Evolutionary conservation across 2,888 invertebrate genomes (phyloP).

Genomic region (Pachydiplax longipennis): DNA sequence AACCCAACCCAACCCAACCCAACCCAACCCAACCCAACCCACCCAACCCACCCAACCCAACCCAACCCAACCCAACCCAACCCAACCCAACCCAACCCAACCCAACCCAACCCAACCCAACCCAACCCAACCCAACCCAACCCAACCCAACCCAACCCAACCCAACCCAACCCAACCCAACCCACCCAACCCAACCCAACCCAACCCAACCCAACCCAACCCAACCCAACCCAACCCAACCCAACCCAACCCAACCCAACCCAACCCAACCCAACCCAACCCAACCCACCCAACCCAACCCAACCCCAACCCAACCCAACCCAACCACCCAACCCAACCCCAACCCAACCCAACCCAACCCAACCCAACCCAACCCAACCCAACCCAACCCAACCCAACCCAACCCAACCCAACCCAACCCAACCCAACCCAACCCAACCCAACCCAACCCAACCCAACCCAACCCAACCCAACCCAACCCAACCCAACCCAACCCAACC

Average conservation of each 20-base stretch:
- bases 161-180: constrained; percentile 1
- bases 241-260: constrained; percentile 1
- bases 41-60: constrained; percentile 1
- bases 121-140: neutral
- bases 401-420: constrained; percentile 1
- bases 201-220: neutral
- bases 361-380: constrained; percentile 1
- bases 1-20: neutral
- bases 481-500: constrained; percentile 1
- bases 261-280: constrained; percentile 1
- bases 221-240: constrained; percentile 1
- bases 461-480: constrained; percentile 1
- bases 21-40: constrained; percentile 1
- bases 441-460: neutral
- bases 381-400: constrained; percentile 1
- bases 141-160: constrained; percentile 1
- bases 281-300: too few species aligned
- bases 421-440: constrained; percentile 1
- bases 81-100: constrained; percentile 1
- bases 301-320: too few species aligned
- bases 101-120: constrained; percentile 1
- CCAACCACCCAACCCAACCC: too few species aligned
- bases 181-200: constrained; percentile 1
- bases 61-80: constrained; percentile 1
- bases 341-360: too few species aligned